A percentile compares a stretch with the other conserved stretches of the same genome.
phyloP scores from a whole-genome alignment of 92 coral and sea anemone genomes.

The Phymanthus crucifer region DNA sequence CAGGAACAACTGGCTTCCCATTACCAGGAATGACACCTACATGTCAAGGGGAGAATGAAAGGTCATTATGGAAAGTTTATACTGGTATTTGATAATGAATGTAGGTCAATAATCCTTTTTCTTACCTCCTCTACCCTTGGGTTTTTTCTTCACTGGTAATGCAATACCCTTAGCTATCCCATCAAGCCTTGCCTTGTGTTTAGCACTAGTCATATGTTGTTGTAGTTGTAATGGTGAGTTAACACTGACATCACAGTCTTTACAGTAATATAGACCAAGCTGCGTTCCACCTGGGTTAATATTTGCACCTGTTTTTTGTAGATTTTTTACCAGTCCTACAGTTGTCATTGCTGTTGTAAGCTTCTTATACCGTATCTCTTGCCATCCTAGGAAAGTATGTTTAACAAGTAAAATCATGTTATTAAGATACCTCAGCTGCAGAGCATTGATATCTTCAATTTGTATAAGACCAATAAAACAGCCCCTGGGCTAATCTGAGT shows the following conservation, averaged over 20 bases:
- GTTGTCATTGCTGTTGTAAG: conserved; percentile 61
- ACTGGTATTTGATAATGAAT: too few relatives aligned
- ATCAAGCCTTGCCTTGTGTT: conserved; percentile 45
- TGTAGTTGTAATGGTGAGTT: conserved; percentile 72
- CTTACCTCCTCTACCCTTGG: conserved; percentile 29
- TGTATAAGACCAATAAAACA: too few relatives aligned
- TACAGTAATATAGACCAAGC: conserved; percentile 67
- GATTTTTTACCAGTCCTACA: conserved; percentile 21
- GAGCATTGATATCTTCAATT: too few relatives aligned
- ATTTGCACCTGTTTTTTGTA: conserved; percentile 10
- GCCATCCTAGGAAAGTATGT: conserved; percentile 49
- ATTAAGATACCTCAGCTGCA: too few relatives aligned
- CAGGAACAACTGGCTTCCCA: too few relatives aligned
- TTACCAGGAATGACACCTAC: not conserved
- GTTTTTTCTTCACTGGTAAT: not conserved
- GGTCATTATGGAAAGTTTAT: not conserved
- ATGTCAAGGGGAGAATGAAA: not conserved
- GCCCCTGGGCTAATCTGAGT: too few relatives aligned
- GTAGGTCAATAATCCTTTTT: not conserved
- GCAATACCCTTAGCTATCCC: conserved; percentile 8
- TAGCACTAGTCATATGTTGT: conserved; percentile 77
- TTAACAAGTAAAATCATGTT: not conserved
- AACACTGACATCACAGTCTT: conserved; percentile 59
- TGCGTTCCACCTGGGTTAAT: conserved; percentile 56
- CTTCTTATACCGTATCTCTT: conserved; percentile 68